Conservation (phyloP, 2,797 vertebrate genomes). For the Malurus splendens region DNA sequence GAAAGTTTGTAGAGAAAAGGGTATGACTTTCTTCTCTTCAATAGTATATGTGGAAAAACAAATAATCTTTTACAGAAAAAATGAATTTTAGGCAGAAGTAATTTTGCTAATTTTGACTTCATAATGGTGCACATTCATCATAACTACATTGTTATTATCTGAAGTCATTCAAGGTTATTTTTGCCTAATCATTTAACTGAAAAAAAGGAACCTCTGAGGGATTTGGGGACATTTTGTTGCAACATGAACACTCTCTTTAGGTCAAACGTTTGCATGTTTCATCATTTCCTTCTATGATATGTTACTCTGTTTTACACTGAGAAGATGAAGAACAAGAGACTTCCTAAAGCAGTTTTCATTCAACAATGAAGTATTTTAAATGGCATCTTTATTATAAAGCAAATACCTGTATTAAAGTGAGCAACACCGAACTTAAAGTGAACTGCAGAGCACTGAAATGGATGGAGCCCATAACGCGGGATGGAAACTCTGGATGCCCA, state of each 20-base stretch:
- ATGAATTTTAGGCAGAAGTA: neutral
- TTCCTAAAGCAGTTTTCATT: neutral
- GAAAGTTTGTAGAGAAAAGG: neutral
- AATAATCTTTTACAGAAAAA: conserved; percentile 8
- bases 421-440: neutral
- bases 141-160: conserved; percentile 16
- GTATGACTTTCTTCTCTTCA: neutral
- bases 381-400: neutral
- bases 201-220: neutral
- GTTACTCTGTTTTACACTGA: neutral
- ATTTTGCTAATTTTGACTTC: neutral
- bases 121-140: neutral
- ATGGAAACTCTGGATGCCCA: neutral
- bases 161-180: conserved; percentile 28
- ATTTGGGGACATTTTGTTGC: neutral
- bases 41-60: neutral
- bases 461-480: neutral
- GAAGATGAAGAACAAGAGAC: neutral
- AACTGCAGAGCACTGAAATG: neutral
- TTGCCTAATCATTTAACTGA: neutral
- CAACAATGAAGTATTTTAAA: neutral
- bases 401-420: neutral
- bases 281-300: neutral
- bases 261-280: neutral
- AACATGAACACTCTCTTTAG: neutral